These are phyloP conservation scores for Ellobius talpinus DNA, from an alignment of 2,113 vertebrate genomes.

Conservation along the genomic window DNA sequence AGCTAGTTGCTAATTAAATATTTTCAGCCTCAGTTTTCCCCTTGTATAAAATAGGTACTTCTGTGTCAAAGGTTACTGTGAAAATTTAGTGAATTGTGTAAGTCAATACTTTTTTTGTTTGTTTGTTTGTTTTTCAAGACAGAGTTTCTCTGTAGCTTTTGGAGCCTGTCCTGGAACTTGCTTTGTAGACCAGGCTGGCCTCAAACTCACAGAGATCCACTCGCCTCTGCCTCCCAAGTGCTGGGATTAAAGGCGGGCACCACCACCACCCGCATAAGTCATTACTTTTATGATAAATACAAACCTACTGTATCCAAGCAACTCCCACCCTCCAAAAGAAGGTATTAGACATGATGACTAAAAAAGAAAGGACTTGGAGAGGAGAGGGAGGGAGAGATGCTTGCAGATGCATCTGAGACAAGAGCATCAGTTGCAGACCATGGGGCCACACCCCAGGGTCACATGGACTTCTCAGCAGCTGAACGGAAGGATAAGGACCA, in stretches of 20 bases:
- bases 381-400: background rate
- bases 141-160: too few relatives aligned
- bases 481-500: background rate
- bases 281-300: background rate
- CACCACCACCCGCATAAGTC: too few relatives aligned
- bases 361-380: background rate
- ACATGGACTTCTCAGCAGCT: background rate
- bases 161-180: too few relatives aligned
- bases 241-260: too few relatives aligned
- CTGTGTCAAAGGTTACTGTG: background rate
- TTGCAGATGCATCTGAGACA: background rate
- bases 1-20: constrained; percentile 1
- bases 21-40: background rate
- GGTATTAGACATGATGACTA: background rate
- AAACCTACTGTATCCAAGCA: background rate
- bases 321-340: background rate
- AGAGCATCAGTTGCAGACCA: background rate
- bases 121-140: too few relatives aligned
- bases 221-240: too few relatives aligned
- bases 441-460: background rate
- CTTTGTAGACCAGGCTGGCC: too few relatives aligned
- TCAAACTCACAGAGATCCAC: too few relatives aligned
- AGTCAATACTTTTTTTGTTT: background rate
- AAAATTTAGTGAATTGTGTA: constrained; percentile 3
- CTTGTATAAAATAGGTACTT: background rate